A percentile compares a stretch with the other conserved stretches of the same genome.
Conservation (phyloP, 2,113 vertebrate genomes). For the Nycticorax nycticorax region DNA sequence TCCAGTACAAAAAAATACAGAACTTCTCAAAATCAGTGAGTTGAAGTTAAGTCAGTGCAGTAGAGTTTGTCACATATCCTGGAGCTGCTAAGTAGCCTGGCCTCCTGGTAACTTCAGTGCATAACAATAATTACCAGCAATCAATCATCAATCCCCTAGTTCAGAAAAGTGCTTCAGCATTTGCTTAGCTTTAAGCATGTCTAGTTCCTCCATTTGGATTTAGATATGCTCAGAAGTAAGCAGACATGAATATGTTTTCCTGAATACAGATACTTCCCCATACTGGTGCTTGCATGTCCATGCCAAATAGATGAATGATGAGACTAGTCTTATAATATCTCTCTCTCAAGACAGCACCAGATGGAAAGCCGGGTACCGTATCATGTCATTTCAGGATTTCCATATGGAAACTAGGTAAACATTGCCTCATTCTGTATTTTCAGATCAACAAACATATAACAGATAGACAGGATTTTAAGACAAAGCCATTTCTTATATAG, state of each 20-base stretch:
- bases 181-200: background rate
- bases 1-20: background rate
- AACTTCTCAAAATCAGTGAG: background rate
- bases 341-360: background rate
- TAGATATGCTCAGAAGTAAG: background rate
- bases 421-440: background rate
- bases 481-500: conserved; percentile 32
- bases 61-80: background rate
- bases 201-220: background rate
- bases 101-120: background rate
- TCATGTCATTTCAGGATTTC: background rate
- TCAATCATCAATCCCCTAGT: background rate
- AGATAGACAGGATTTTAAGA: conserved; percentile 71
- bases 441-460: conserved; percentile 16
- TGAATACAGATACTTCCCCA: background rate
- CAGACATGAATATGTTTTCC: background rate
- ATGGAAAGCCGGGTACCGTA: background rate
- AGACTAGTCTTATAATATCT: background rate
- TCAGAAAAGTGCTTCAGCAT: background rate
- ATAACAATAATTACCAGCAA: background rate
- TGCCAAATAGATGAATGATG: background rate
- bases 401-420: background rate
- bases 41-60: conserved; percentile 35
- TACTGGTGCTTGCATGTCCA: background rate
- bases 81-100: background rate